Conservation (phyloP, 2,888 invertebrate genomes). For the Drosophila hamatofila region DNA sequence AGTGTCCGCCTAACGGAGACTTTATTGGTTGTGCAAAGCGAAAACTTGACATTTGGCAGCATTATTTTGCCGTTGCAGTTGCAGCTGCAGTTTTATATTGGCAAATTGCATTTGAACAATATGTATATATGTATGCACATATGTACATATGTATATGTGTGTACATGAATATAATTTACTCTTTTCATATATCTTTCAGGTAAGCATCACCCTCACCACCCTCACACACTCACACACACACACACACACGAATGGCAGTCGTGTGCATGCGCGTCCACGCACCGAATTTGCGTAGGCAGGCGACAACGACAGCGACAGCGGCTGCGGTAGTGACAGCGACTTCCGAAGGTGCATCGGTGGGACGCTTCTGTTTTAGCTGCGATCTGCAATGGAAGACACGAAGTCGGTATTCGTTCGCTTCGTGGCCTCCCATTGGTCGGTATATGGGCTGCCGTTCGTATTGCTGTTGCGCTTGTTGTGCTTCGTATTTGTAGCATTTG, state of each 20-base stretch:
- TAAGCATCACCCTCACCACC: neutral
- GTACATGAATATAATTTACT: neutral
- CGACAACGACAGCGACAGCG: neutral
- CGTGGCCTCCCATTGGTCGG: constrained; percentile 5
- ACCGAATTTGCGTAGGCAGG: neutral
- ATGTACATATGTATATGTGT: neutral
- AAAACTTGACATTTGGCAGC: no score
- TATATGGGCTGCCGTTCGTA: neutral
- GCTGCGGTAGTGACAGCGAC: neutral
- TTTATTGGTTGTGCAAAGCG: no score
- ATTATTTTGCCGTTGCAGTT: no score
- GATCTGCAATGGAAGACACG: constrained; percentile 7
- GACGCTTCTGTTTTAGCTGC: neutral
- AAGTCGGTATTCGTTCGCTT: neutral
- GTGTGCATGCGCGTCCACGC: neutral
- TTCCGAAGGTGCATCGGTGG: neutral
- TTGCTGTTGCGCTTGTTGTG: neutral
- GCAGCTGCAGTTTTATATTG: neutral
- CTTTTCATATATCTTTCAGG: neutral
- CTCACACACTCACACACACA: neutral
- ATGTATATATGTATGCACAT: neutral
- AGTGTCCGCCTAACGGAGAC: no score
- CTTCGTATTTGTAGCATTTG: neutral
- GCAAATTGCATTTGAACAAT: neutral
- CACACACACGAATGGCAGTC: neutral